Percentiles rank a stretch among this genome's conserved stretches.
Conservation (phyloP, 2,797 vertebrate genomes). For the Catharus ustulatus region DNA sequence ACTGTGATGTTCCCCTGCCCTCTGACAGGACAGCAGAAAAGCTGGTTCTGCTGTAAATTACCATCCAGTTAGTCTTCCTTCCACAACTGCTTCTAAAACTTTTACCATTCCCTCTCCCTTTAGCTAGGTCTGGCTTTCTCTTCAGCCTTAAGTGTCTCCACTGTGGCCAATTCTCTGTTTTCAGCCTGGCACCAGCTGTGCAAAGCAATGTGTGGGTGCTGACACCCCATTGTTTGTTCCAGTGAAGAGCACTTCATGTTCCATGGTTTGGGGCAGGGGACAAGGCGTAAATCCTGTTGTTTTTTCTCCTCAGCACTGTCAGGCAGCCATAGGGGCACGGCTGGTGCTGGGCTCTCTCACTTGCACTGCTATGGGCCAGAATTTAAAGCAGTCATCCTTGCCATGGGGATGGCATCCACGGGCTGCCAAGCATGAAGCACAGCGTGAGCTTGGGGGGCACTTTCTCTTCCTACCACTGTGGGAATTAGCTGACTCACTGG, state of each 20-base stretch:
- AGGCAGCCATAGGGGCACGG: neutral
- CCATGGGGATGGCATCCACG: accelerated
- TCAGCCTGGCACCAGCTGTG: neutral
- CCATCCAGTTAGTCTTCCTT: neutral
- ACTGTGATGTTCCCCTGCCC: neutral
- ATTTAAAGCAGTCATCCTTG: neutral
- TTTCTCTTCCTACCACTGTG: neutral
- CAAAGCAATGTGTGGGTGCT: accelerated
- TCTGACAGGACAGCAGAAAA: neutral
- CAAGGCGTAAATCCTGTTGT: neutral
- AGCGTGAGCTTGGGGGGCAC: neutral
- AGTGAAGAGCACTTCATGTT: neutral
- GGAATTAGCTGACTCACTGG: neutral
- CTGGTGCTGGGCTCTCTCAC: neutral
- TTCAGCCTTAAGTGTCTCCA: neutral
- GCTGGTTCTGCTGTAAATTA: neutral
- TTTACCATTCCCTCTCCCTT: neutral
- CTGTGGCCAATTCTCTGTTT: neutral
- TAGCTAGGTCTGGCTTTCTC: neutral
- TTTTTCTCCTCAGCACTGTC: neutral
- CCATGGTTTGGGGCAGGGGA: neutral
- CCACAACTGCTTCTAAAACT: neutral
- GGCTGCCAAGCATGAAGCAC: neutral
- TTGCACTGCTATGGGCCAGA: neutral
- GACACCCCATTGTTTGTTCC: neutral